These are phyloP conservation scores for Tenthredo amoena DNA, from an alignment of 2,888 invertebrate genomes.

Conservation along the genomic window DNA sequence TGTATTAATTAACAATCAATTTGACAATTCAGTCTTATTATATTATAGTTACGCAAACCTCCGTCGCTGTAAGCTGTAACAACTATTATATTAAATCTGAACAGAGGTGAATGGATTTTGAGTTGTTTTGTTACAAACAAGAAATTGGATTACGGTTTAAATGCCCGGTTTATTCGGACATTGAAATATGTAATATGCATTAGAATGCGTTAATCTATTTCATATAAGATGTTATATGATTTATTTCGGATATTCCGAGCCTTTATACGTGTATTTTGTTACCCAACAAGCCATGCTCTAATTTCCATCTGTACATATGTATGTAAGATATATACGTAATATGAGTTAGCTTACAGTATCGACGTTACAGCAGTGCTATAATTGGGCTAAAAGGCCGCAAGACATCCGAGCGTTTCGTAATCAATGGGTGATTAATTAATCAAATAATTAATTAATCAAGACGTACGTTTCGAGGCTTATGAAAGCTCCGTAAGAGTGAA, in stretches of 20 bases:
- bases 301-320: not conserved
- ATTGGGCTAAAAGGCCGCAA: not conserved
- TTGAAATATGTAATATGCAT: conserved; percentile 8
- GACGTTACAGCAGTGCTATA: not conserved
- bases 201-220: not conserved
- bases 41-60: not conserved
- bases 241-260: not conserved
- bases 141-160: not conserved
- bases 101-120: conserved; percentile 8
- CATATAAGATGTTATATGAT: not conserved
- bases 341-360: no score
- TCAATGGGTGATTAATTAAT: not conserved
- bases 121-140: not conserved
- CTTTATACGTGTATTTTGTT: not conserved
- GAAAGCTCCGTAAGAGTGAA: not conserved
- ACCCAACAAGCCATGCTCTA: not conserved
- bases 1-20: conserved; percentile 13
- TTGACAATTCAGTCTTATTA: not conserved
- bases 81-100: conserved; percentile 1
- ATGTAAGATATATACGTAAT: no score
- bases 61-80: no score
- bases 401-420: not conserved
- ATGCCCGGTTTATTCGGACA: not conserved
- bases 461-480: not conserved
- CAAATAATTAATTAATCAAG: not conserved